These are phyloP conservation scores for Dipodomys stephensi DNA, from an alignment of 2,113 vertebrate genomes.

Conservation along the genomic window DNA sequence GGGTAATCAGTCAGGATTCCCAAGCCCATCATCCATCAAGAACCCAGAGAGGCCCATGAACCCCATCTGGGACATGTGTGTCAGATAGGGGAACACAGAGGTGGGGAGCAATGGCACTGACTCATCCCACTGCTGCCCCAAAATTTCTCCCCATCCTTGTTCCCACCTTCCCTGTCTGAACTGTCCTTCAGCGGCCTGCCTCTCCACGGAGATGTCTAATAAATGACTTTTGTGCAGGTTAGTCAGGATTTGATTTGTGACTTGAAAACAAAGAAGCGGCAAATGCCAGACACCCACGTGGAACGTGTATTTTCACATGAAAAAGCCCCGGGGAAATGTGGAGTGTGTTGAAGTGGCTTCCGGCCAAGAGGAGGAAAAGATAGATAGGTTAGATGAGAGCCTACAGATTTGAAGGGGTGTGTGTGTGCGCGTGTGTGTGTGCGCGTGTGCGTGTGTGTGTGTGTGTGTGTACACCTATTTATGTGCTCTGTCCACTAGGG, in stretches of 20 bases:
- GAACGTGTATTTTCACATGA: background rate
- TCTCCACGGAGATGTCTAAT: background rate
- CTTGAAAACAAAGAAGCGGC: background rate
- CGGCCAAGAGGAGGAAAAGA: background rate
- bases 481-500: background rate
- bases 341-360: background rate
- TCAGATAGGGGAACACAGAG: accelerated
- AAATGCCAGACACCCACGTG: background rate
- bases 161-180: background rate
- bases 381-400: no score
- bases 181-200: background rate
- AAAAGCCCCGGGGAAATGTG: background rate
- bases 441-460: accelerated
- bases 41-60: background rate
- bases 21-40: background rate
- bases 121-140: no score
- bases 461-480: accelerated
- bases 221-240: background rate
- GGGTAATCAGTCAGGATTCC: background rate
- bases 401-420: accelerated
- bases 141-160: background rate
- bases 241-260: background rate
- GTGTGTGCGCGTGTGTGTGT: accelerated
- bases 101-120: accelerated
- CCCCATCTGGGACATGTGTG: background rate